These are phyloP conservation scores for Planiliza haematocheilus DNA, from an alignment of 2,113 vertebrate species.

Conservation along the genomic window DNA sequence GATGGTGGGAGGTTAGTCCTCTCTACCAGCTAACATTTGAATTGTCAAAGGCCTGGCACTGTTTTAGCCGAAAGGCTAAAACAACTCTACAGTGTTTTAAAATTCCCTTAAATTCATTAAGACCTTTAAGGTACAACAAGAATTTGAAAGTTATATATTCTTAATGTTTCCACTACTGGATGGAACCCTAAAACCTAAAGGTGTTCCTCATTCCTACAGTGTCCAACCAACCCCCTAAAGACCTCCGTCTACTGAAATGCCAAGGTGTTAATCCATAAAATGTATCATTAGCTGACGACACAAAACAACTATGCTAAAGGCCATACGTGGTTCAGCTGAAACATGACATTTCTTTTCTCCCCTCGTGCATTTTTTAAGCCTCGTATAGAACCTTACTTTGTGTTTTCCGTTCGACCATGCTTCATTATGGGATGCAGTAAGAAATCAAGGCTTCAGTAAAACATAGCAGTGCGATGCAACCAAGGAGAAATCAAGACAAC, in stretches of 20 bases:
- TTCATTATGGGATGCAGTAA: constrained; percentile 72
- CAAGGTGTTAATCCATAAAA: constrained; percentile 48
- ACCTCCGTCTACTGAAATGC: constrained; percentile 49
- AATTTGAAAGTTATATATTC: constrained; percentile 16
- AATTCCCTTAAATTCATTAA: constrained; percentile 18
- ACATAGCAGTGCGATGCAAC: constrained; percentile 48
- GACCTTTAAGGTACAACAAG: constrained; percentile 1
- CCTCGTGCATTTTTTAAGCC: constrained; percentile 30
- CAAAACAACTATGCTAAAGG: constrained; percentile 49
- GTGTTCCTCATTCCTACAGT: constrained; percentile 23
- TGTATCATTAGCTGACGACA: constrained; percentile 28
- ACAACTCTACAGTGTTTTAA: constrained; percentile 10
- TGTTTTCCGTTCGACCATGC: constrained; percentile 56
- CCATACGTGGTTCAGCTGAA: constrained; percentile 43
- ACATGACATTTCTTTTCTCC: constrained; percentile 51
- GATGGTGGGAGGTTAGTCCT: constrained; percentile 27
- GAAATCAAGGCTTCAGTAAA: constrained; percentile 59
- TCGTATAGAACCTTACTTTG: constrained; percentile 66
- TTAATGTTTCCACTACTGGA: neutral
- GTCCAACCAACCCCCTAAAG: constrained; percentile 7
- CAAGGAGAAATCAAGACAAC: constrained; percentile 62
- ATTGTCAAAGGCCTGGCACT: constrained; percentile 17
- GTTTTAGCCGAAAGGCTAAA: neutral
- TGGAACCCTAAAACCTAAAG: constrained; percentile 1
- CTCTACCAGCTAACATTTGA: constrained; percentile 13